Evolutionary conservation across 2,888 invertebrate genomes (phyloP), one percentile per base, ranked within the genome.

Genomic region (Tryphoninae sp.): DNA sequence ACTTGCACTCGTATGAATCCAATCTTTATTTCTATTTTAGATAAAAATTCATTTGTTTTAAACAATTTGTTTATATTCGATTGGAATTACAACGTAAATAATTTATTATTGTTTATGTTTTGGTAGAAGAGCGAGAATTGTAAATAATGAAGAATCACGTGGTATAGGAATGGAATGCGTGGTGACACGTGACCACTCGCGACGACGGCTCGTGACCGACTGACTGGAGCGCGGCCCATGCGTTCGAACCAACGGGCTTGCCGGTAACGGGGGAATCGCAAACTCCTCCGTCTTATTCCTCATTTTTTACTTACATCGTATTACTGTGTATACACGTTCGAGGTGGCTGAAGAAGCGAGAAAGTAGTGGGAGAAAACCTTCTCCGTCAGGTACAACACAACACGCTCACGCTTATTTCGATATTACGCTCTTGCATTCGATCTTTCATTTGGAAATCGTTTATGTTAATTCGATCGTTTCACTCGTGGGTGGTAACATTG

Each of bases 161-260:
- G 80, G 68, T 65, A 11, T 23, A 1, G 26, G 6, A 55, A 62
- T 13, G 8, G 2, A 59, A 55, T 69, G 51, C 62, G 61, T 22
- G 22, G 16, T 22, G 26, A 49, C 69, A 64, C 78, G 59, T 40
- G 69, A 68, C 80, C 77, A 71, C 76, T 62, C 86, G 77, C 83
- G 76, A 73, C 77, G 82, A 74, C 75, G 84, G 84, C 82, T 85
- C 84, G 82, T 82, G 86, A 85, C 82, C 84, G 84, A 86, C 85
- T 86, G 85, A 83, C 83, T 82, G 82, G 68, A 68, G 59, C 3
- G 74, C 72, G 72, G 75, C 82, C 82, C 82, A 81, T 75, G 78
- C 83, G 80, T 82, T 83, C 80, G 53, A 75, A 68, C 78, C 68
- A 64, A 75, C 61, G 58, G 64, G 26, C 55, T 23, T 74, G 76